Percentiles rank a stretch among this genome's conserved stretches.
These are phyloP conservation scores for Lochmaea capreae DNA, from an alignment of 2,888 invertebrate species.

Conservation along the genomic window DNA sequence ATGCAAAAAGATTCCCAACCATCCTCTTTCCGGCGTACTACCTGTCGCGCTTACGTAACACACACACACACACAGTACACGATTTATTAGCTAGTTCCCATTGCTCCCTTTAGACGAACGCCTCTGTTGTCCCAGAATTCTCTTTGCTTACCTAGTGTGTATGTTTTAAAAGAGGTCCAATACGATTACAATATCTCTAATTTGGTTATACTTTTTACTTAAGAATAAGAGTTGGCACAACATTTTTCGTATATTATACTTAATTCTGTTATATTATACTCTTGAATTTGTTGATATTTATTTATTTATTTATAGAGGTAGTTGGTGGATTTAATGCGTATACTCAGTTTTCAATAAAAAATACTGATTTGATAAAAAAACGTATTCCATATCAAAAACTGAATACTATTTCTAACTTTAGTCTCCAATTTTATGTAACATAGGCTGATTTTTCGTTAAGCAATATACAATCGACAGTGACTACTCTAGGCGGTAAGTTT, in stretches of 20 bases:
- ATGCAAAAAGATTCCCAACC: too few relatives aligned
- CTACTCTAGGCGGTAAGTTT: too few relatives aligned
- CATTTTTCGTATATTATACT: background rate
- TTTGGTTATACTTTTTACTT: conserved; percentile 4
- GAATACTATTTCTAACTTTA: background rate
- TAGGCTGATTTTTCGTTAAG: background rate
- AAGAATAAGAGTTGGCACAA: conserved; percentile 11
- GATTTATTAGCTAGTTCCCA: too few relatives aligned
- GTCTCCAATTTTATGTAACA: background rate
- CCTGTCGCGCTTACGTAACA: too few relatives aligned
- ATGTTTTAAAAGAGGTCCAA: too few relatives aligned
- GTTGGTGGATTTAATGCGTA: conserved; percentile 1
- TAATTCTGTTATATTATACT: background rate
- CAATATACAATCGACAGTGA: too few relatives aligned
- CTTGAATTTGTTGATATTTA: background rate
- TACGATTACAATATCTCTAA: background rate
- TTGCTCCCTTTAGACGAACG: too few relatives aligned
- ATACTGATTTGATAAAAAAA: background rate
- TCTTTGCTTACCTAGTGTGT: too few relatives aligned
- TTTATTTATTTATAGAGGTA: conserved; percentile 1
- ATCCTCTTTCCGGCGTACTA: too few relatives aligned
- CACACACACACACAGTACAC: too few relatives aligned
- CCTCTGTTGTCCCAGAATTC: too few relatives aligned
- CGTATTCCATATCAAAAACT: background rate
- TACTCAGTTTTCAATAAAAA: background rate